phyloP scores from a whole-genome alignment of 2,888 invertebrate species.

The Gortyna flavago region DNA sequence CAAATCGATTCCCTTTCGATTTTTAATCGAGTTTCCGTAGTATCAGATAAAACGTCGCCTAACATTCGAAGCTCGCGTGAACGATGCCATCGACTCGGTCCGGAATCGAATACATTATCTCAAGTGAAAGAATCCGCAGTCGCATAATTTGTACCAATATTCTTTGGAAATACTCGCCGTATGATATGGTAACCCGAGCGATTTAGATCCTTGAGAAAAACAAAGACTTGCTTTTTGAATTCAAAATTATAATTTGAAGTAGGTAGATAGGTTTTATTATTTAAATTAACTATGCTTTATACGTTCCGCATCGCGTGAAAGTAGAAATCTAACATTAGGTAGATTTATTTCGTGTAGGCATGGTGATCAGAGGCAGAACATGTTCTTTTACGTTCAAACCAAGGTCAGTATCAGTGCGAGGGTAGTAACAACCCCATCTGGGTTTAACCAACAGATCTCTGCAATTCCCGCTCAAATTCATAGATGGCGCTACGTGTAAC shows the following conservation, averaged over 20 bases:
- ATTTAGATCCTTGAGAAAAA: slow-evolving; percentile 63
- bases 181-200: slow-evolving; percentile 65
- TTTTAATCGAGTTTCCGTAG: slow-evolving; percentile 68
- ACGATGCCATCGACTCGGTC: slow-evolving; percentile 85
- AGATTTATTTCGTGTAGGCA: neutral
- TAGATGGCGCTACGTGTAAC: slow-evolving; percentile 43
- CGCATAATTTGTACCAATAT: slow-evolving; percentile 86
- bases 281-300: neutral
- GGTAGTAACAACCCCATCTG: neutral
- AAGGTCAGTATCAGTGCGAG: neutral
- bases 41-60: slow-evolving; percentile 71
- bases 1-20: slow-evolving; percentile 51
- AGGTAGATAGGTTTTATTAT: slow-evolving; percentile 22
- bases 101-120: slow-evolving; percentile 87
- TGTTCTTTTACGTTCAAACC: neutral
- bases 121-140: slow-evolving; percentile 78
- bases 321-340: neutral
- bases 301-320: neutral
- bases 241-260: slow-evolving; percentile 31
- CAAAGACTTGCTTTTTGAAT: slow-evolving; percentile 55
- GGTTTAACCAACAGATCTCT: neutral
- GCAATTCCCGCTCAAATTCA: slow-evolving; percentile 24
- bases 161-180: slow-evolving; percentile 64
- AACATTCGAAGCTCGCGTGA: slow-evolving; percentile 86
- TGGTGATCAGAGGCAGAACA: neutral